Base-by-base conservation (phyloP, 2,888 invertebrate genomes). In the Argyra leucocephala region DNA sequence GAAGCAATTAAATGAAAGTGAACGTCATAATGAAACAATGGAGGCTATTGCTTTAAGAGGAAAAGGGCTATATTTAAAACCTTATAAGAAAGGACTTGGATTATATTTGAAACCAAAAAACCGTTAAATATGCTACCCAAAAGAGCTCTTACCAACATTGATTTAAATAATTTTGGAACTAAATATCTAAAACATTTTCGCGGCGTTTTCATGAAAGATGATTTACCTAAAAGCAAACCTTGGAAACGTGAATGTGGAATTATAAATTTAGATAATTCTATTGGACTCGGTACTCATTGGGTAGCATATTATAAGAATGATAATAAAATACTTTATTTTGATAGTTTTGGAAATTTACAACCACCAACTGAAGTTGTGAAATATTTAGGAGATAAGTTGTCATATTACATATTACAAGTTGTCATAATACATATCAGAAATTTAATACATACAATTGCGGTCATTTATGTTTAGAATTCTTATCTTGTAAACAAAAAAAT, bases 221-320 rank as follows among this genome's bases (percentile, higher is more conserved):
- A 73, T 66, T 75, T 77, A 22, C 58, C 58, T 15, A 6, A 12
- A 48, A 6, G 12, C 12, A 58, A 22, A 23, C 48, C 48, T 18
- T 48, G 48, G 48, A 58, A 58, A 58, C 9, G 15, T 22, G 58
- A 58, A 58, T 58, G 58, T 23, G 58, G 58, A 7, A 58, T 22
- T 5, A n/a, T 48, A 48, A 48, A 48, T 72, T 71, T 76, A 65
- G 75, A 74, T 69, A 64, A 65, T 58, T 67, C 22, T 61, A 58
- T 36, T 18, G 69, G 69, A 5, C n/a, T 10, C 18, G 76, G 76
- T 4, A 74, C 75, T 10, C 76, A 77, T 70, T 74, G 76, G 76
- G 71, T 74, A 67, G 70, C 73, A 64, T 76, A 74, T 69, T 71
- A 66, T 48, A 77, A 76, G 70, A 65, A 67, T 9, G 67, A 67